A percentile compares a stretch with the other conserved stretches of the same genome.
phyloP scores from a whole-genome alignment of 2,888 invertebrate genomes.

The Eustalomyia histrio region DNA sequence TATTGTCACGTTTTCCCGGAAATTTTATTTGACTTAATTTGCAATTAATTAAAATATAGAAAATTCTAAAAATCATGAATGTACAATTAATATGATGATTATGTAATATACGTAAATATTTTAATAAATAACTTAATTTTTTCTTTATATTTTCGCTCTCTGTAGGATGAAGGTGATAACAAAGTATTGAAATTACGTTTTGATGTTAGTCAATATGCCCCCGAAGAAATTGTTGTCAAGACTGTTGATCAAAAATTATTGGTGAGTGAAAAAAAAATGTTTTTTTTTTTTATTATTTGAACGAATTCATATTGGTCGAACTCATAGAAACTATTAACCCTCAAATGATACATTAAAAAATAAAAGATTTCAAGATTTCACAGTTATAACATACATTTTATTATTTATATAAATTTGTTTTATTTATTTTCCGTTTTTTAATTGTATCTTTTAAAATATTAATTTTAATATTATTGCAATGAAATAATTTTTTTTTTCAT shows the following conservation, averaged over 20 bases:
- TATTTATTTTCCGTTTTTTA: no score
- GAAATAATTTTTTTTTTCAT: no score
- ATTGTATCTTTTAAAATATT: no score
- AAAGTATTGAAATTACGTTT: slow-evolving; percentile 96
- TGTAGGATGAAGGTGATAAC: slow-evolving; percentile 95
- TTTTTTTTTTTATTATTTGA: slow-evolving; percentile 2
- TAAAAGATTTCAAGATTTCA: no score
- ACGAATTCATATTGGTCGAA: no score
- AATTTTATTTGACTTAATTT: neutral
- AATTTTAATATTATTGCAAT: no score
- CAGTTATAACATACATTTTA: no score
- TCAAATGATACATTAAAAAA: neutral
- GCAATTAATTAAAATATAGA: slow-evolving; percentile 22
- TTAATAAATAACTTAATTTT: slow-evolving; percentile 30
- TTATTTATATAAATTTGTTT: no score
- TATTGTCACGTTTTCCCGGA: slow-evolving; percentile 32
- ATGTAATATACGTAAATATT: slow-evolving; percentile 8
- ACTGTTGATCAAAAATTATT: slow-evolving; percentile 98
- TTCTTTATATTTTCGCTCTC: slow-evolving; percentile 29
- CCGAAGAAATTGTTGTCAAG: slow-evolving; percentile 98
- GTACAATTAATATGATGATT: slow-evolving; percentile 11
- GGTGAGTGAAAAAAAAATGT: slow-evolving; percentile 84
- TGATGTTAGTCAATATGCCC: slow-evolving; percentile 97
- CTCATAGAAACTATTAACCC: neutral
- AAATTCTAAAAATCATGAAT: slow-evolving; percentile 15